Percentiles rank a stretch among this genome's conserved stretches.
These are phyloP conservation scores for Rhea americana DNA, from an alignment of 2,113 vertebrate genomes.

Conservation along the genomic window DNA sequence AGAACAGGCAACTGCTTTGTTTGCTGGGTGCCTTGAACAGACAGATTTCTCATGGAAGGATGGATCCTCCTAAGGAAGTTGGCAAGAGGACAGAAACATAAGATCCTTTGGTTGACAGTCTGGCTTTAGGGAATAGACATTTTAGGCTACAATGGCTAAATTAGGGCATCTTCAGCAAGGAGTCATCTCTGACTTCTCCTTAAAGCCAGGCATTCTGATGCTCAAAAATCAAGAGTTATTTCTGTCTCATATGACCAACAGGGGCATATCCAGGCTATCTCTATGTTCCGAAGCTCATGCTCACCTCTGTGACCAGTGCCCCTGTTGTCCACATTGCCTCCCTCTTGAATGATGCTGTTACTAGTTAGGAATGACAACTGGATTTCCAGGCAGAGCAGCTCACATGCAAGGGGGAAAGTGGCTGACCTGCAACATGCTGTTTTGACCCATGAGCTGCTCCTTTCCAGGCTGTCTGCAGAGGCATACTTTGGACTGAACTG, in stretches of 20 bases:
- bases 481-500: background rate
- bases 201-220: background rate
- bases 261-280: background rate
- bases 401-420: background rate
- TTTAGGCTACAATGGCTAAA: background rate
- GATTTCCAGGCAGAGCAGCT: background rate
- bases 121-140: background rate
- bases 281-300: background rate
- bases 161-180: background rate
- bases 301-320: background rate
- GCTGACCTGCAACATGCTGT: background rate
- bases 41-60: background rate
- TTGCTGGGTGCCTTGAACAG: background rate
- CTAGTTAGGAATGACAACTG: background rate
- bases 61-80: background rate
- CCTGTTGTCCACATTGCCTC: background rate
- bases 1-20: slow-evolving; percentile 47
- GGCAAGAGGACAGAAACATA: background rate
- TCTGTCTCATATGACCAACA: background rate
- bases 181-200: background rate
- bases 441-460: background rate
- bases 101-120: background rate
- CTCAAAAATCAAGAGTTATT: background rate
- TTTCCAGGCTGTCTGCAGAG: background rate
- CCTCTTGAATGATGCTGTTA: background rate